Conservation (phyloP, 2,888 invertebrate species). For the Abrostola tripartita region DNA sequence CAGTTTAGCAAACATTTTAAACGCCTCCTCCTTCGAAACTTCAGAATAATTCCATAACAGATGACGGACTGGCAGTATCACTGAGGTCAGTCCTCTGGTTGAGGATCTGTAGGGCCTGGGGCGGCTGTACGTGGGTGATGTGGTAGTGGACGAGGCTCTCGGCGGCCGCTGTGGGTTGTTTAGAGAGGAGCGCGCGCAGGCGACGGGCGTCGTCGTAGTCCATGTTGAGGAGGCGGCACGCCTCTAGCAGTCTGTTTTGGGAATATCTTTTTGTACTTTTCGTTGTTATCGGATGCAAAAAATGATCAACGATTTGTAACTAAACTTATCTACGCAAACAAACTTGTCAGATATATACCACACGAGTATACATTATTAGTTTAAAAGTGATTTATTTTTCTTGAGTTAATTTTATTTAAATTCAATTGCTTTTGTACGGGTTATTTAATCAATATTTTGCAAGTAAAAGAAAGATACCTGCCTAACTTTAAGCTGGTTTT, state of each 20-base stretch:
- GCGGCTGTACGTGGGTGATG: slow-evolving; percentile 61
- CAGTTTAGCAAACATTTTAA: slow-evolving; percentile 51
- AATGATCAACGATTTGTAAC: too few species aligned
- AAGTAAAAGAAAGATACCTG: too few species aligned
- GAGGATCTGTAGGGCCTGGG: slow-evolving; percentile 73
- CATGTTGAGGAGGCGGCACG: slow-evolving; percentile 92
- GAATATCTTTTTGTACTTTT: slow-evolving; percentile 47
- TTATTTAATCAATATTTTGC: too few species aligned
- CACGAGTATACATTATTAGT: too few species aligned
- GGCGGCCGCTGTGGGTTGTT: slow-evolving; percentile 52
- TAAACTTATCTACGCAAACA: too few species aligned
- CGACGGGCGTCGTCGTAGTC: slow-evolving; percentile 93
- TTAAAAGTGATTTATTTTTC: too few species aligned
- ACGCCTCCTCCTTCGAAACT: slow-evolving; percentile 73
- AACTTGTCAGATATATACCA: too few species aligned
- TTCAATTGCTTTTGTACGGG: too few species aligned
- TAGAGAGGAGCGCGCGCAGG: slow-evolving; percentile 89
- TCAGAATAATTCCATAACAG: slow-evolving; percentile 83
- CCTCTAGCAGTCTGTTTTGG: slow-evolving; percentile 90
- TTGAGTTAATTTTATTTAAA: too few species aligned
- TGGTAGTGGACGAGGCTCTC: slow-evolving; percentile 53
- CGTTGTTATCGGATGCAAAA: neutral
- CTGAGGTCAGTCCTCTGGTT: slow-evolving; percentile 80
- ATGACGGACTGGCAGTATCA: slow-evolving; percentile 67
- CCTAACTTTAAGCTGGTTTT: too few species aligned